These are phyloP conservation scores for Nothura maculosa DNA, from an alignment of 2,797 vertebrate species.

Conservation along the genomic window DNA sequence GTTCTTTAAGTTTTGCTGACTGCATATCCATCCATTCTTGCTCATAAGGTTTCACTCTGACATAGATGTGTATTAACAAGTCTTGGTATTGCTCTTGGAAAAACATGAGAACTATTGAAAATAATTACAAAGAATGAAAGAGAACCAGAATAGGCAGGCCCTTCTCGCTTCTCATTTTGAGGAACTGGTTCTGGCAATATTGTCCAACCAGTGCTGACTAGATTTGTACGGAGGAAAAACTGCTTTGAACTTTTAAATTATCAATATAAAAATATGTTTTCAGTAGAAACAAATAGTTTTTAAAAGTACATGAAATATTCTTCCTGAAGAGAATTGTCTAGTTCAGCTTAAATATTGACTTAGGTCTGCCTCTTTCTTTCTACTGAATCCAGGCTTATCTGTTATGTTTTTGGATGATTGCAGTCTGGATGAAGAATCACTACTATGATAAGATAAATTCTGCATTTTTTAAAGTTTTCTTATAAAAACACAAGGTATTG, in stretches of 20 bases:
- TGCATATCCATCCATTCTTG: not conserved
- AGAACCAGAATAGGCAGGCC: not conserved
- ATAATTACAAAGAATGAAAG: not conserved
- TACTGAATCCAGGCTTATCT: not conserved
- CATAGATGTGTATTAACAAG: constrained; percentile 24
- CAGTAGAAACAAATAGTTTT: not conserved
- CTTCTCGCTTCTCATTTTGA: not conserved
- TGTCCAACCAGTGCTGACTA: not conserved
- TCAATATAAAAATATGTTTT: not conserved
- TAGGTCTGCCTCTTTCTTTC: not conserved
- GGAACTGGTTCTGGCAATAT: not conserved
- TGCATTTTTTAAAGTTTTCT: not conserved
- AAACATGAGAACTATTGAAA: constrained; percentile 7
- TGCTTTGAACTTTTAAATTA: not conserved
- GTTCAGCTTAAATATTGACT: not conserved
- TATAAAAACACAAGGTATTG: fast-evolving
- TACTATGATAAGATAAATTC: not conserved
- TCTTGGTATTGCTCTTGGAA: not conserved
- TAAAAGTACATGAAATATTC: not conserved
- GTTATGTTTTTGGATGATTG: not conserved
- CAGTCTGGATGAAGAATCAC: not conserved
- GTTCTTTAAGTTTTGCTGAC: constrained; percentile 15
- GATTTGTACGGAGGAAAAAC: not conserved
- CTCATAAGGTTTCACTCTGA: not conserved
- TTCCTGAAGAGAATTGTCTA: not conserved